Base-by-base conservation (phyloP, 2,888 invertebrate species). In the Ptychoptera albimana region DNA sequence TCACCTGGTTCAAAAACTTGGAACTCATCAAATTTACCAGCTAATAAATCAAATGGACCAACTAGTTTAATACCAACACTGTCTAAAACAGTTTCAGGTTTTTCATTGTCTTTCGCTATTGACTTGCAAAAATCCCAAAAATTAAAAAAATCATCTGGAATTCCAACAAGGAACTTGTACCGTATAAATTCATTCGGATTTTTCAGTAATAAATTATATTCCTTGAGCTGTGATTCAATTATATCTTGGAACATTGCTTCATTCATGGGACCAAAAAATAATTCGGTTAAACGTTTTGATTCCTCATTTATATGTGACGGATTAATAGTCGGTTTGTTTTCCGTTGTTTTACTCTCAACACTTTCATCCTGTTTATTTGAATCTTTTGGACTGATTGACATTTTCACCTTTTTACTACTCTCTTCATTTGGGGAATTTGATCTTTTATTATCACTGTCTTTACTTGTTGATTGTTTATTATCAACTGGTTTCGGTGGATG, bases 131-230 rank as follows among this genome's bases (percentile, higher is more conserved):
- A 83, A 39, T 84, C 74, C 75, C 81, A 89, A 60, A 93, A 85
- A 45, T 75, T 68, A 55, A 78, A 91, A 61, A 93, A 93, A 62
- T 93, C 92, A n/a, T 72, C 60, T 1, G 93, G 92, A 88, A 93
- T 89, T 48, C 83, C 74, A 0, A 86, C 74, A 29, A 88, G 62
- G 61, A 91, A 92, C 51, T 84, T 74, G 44, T 79, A 70, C 52
- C 79, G 75, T 40, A 88, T 77, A 50, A 71, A 76, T 47, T 61
- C 58, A 55, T 65, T 69, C 43, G 64, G 60, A 52, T 72, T 69
- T 40, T 62, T 60, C 16, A 70, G 64, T 42, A 67, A 61, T 53
- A 72, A 60, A 55, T 70, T 61, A 60, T 55, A 60, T 50, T 55
- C 69, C 37, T 40, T 40, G 23, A 23, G 23, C 7, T 23, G 23